Percentiles rank a stretch among this genome's conserved stretches.
Conservation (phyloP, 2,888 invertebrate species). For the Synergus umbraculus region DNA sequence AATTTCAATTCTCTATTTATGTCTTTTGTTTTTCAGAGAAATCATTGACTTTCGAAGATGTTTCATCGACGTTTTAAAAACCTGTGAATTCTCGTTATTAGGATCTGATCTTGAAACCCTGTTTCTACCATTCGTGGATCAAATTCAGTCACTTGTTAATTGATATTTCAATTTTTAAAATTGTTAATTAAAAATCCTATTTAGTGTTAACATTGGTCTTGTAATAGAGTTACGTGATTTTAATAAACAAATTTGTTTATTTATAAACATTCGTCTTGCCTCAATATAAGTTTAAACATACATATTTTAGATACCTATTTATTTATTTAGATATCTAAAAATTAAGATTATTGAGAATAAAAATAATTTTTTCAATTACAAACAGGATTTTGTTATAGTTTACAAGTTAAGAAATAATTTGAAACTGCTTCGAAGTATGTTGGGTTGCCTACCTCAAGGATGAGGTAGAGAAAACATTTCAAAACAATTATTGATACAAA, state of each 20-base stretch:
- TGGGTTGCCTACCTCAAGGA: neutral
- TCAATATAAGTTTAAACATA: neutral
- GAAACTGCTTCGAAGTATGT: neutral
- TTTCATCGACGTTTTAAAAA: constrained; percentile 7
- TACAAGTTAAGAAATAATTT: neutral
- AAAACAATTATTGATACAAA: neutral
- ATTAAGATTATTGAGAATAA: neutral
- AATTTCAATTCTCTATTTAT: neutral
- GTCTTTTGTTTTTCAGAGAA: neutral
- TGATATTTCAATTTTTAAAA: neutral
- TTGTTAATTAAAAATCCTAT: neutral
- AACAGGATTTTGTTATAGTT: neutral
- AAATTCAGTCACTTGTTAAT: neutral
- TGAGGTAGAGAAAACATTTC: neutral
- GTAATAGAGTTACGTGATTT: neutral
- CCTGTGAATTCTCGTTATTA: constrained; percentile 15
- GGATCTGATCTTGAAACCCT: constrained; percentile 1
- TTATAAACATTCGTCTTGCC: neutral
- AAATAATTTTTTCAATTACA: neutral
- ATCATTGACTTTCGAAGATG: constrained; percentile 29
- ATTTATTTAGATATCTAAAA: neutral
- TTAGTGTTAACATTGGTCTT: neutral
- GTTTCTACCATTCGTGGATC: neutral
- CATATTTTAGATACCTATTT: neutral
- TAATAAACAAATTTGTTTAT: neutral